A percentile compares a stretch with the other conserved stretches of the same genome.
phyloP scores from a whole-genome alignment of 2,113 vertebrate genomes.

The Urocynchramus pylzowi region DNA sequence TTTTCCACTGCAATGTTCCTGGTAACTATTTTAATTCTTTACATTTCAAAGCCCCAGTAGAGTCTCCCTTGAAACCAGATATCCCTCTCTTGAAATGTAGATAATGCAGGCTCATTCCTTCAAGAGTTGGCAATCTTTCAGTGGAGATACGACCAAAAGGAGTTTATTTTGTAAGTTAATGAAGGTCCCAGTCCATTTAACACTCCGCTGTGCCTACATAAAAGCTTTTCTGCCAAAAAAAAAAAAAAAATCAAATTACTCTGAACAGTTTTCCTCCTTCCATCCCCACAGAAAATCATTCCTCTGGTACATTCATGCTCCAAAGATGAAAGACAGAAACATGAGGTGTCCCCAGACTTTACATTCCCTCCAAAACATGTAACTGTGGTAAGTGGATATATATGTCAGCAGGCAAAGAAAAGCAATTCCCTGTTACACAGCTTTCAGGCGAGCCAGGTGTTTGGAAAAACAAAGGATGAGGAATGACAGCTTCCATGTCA shows the following conservation, averaged over 20 bases:
- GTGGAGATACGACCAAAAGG: background rate
- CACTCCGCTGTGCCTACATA: background rate
- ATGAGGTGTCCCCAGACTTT: background rate
- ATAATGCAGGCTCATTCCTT: background rate
- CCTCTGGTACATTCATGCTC: background rate
- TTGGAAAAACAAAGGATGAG: background rate
- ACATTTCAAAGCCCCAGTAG: background rate
- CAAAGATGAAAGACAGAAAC: background rate
- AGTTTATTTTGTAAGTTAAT: background rate
- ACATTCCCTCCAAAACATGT: background rate
- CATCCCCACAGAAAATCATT: background rate
- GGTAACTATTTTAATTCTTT: background rate
- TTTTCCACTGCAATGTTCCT: background rate
- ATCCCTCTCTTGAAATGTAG: background rate
- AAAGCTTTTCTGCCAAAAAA: background rate
- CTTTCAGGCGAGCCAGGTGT: background rate
- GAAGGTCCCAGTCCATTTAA: background rate
- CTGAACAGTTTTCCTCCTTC: background rate
- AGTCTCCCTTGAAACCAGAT: background rate
- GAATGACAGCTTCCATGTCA: background rate
- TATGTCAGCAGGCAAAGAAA: background rate
- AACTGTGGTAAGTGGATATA: background rate
- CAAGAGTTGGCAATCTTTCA: background rate
- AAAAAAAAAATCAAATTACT: background rate
- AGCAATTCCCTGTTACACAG: rapidly evolving